These are phyloP conservation scores for Phalloptychus januarius DNA, from an alignment of 2,797 vertebrate species.

Conservation along the genomic window DNA sequence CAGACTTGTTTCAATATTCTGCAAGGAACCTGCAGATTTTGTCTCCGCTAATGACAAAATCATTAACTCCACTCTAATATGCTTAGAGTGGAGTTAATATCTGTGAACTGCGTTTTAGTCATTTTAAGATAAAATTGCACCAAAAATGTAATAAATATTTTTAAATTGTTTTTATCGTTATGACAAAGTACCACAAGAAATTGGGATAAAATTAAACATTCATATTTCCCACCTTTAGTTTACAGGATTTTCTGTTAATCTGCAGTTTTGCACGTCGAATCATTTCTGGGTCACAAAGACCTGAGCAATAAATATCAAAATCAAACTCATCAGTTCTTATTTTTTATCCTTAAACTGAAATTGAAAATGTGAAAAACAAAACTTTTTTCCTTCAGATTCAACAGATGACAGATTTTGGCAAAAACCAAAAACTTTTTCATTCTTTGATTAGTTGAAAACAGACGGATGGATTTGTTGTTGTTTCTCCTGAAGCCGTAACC, in stretches of 20 bases:
- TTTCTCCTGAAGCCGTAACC: background rate
- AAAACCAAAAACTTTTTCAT: background rate
- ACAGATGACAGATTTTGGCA: too few relatives aligned
- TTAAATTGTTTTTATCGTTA: too few relatives aligned
- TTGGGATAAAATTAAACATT: too few relatives aligned
- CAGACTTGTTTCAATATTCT: too few relatives aligned
- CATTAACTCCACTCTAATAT: too few relatives aligned
- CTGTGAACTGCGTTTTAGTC: too few relatives aligned
- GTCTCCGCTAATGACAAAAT: too few relatives aligned
- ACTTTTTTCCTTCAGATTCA: background rate
- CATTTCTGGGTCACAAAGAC: background rate
- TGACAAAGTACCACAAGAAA: too few relatives aligned
- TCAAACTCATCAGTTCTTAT: background rate
- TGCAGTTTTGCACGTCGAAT: background rate
- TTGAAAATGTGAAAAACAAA: background rate
- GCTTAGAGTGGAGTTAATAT: too few relatives aligned
- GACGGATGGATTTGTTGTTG: background rate
- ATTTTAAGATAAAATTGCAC: too few relatives aligned
- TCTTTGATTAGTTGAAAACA: background rate
- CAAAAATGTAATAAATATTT: too few relatives aligned
- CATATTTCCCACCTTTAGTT: background rate
- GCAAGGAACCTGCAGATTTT: too few relatives aligned
- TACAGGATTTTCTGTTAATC: background rate
- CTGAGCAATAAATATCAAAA: background rate
- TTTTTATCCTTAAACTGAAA: background rate